phyloP scores from a whole-genome alignment of 2,113 vertebrate species.

The Steatornis caripensis region DNA sequence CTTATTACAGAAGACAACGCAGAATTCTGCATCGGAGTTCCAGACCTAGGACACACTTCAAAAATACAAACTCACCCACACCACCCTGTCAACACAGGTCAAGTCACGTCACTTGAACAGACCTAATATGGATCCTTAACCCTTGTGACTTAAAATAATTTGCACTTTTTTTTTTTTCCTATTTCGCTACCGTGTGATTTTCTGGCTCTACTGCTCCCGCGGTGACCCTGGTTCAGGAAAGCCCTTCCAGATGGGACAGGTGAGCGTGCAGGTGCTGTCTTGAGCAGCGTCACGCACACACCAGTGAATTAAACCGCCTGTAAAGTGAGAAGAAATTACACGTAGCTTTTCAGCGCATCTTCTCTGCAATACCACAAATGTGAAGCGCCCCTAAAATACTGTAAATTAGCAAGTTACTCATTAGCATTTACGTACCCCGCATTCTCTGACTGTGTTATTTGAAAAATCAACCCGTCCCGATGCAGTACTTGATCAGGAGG shows the following conservation, averaged over 20 bases:
- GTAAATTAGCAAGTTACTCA: not conserved
- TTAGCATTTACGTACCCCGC: not conserved
- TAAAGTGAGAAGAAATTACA: not conserved
- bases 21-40: not conserved
- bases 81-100: not conserved
- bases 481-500: not conserved
- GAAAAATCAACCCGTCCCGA: not conserved
- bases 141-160: not conserved
- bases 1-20: not conserved
- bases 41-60: not conserved
- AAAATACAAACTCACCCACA: not conserved
- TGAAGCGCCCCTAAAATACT: not conserved
- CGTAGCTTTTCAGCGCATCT: accelerated
- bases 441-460: not conserved
- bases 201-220: no score
- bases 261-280: accelerated
- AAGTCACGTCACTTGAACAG: not conserved
- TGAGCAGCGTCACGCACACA: no score
- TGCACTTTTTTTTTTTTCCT: not conserved
- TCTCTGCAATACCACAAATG: not conserved
- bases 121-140: not conserved
- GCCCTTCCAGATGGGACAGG: not conserved
- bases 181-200: not conserved
- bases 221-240: no score
- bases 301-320: not conserved